A percentile compares a stretch with the other conserved stretches of the same genome.
These are phyloP conservation scores for Hydrolagus colliei DNA, from an alignment of 2,797 vertebrate species.

Conservation along the genomic window DNA sequence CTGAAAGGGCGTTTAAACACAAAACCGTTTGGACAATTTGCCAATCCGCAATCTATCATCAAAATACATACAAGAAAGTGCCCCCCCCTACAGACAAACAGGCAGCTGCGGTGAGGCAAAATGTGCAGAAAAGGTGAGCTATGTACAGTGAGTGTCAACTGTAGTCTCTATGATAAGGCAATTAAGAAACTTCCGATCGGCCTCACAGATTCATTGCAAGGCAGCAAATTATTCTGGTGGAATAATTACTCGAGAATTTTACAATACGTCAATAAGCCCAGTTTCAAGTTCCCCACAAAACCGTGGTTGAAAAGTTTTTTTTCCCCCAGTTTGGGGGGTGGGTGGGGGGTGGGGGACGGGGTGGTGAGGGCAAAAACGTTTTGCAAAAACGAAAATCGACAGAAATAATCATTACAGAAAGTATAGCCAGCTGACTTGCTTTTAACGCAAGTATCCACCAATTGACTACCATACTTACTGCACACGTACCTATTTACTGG, in stretches of 20 bases:
- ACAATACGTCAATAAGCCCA: too few relatives aligned
- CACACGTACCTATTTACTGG: too few relatives aligned
- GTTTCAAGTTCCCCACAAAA: too few relatives aligned
- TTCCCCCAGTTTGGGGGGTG: too few relatives aligned
- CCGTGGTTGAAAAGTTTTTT: neutral
- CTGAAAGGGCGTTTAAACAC: conserved; percentile 1
- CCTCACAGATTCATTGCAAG: too few relatives aligned
- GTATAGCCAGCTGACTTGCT: neutral
- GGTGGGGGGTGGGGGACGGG: too few relatives aligned
- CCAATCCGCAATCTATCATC: conserved; percentile 13
- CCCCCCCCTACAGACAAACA: neutral
- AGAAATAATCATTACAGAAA: neutral
- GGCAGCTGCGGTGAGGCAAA: neutral
- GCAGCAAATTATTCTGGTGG: neutral
- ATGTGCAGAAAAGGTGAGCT: neutral
- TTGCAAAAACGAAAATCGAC: neutral
- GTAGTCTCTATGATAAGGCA: neutral
- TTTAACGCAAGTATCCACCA: neutral
- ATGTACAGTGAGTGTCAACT: conserved; percentile 12
- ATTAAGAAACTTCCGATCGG: conserved; percentile 3
- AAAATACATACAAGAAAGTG: conserved; percentile 22
- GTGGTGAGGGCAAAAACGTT: neutral
- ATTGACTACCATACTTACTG: too few relatives aligned
- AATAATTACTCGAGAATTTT: neutral
- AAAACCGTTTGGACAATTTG: conserved; percentile 14